Percentiles rank a stretch among this genome's conserved stretches.
phyloP scores from a whole-genome alignment of 2,888 invertebrate species.

The Sinelater perroti region DNA sequence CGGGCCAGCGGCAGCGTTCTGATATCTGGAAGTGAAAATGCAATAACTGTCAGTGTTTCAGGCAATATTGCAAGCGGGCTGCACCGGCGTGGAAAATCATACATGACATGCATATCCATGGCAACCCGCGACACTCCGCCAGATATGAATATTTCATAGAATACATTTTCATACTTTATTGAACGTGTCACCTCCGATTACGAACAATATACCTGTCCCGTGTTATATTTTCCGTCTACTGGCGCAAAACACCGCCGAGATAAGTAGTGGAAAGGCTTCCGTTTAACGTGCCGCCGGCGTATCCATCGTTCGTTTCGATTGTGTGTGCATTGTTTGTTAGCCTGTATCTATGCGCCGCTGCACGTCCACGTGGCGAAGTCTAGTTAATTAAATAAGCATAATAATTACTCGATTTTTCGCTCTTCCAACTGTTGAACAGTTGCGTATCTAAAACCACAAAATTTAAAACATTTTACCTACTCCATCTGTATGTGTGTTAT shows the following conservation, averaged over 20 bases:
- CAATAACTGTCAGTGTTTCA: constrained; percentile 59
- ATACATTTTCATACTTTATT: constrained; percentile 64
- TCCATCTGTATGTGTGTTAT: too few relatives aligned
- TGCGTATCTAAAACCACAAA: too few relatives aligned
- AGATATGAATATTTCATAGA: constrained; percentile 64
- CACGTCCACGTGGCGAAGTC: too few relatives aligned
- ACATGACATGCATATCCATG: constrained; percentile 61
- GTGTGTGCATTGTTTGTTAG: constrained; percentile 13
- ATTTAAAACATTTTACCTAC: too few relatives aligned
- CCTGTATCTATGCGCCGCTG: constrained; percentile 17
- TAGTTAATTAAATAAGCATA: too few relatives aligned
- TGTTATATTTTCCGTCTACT: constrained; percentile 38
- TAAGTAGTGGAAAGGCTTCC: constrained; percentile 32
- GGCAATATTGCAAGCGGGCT: constrained; percentile 50
- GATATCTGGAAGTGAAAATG: constrained; percentile 53
- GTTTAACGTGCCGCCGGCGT: constrained; percentile 9
- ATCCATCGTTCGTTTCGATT: constrained; percentile 15
- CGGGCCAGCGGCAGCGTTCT: constrained; percentile 28
- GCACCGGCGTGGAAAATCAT: constrained; percentile 60
- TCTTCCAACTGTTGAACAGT: too few relatives aligned
- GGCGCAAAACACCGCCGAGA: constrained; percentile 35
- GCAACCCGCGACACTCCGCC: constrained; percentile 55
- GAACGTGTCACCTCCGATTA: constrained; percentile 64
- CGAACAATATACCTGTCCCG: constrained; percentile 61
- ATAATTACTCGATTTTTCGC: too few relatives aligned